Base-by-base conservation (phyloP, 2,888 invertebrate species). In the Trisateles emortualis region DNA sequence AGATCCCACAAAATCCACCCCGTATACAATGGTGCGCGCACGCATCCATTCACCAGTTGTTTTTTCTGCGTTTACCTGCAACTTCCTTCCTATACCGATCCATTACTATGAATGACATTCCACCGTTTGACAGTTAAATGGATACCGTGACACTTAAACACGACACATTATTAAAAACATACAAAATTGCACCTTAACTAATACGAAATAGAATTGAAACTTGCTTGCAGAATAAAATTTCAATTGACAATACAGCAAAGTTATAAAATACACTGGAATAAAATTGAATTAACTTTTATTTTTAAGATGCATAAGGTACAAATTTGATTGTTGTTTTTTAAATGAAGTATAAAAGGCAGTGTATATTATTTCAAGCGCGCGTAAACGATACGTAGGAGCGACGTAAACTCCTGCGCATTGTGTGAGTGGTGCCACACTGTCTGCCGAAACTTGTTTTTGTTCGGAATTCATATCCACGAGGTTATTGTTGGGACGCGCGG, bases 1-100 rank as follows among this genome's bases (percentile, higher is more conserved):
- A 53, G 59, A 68, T 68, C 74, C 78, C 81, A 75, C 79, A 76
- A 75, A 72, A 69, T 68, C 69, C 72, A 69, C 78, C 79, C 78
- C 71, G 66, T 77, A 70, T 64, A 70, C 61, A 71, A 59, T 65
- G 29, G 13, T 69, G 82, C 81, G 81, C 76, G 74, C 76, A 79
- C 79, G 83, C 84, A 79, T 68, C 62, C 74, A 82, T 80, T 83
- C 79, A 81, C 3, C 26, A 49, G 59, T 46, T 74, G 66, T 78
- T 80, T 84, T 87, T 83, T 85, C 77, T 75, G 59, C 75, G 72
- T 79, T 79, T 91, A 92, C 92, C 92, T 92, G 92, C 88, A 78
- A 90, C 92, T 92, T 92, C 92, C 92, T 92, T 92, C 92, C 92
- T 92, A 78, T 77, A 85, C 68, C 88, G 81, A 90, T 90, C 88